Evolutionary conservation across 1,140 invertebrate genomes (phyloP).

Genomic region (Euura saliciscinereae): DNA sequence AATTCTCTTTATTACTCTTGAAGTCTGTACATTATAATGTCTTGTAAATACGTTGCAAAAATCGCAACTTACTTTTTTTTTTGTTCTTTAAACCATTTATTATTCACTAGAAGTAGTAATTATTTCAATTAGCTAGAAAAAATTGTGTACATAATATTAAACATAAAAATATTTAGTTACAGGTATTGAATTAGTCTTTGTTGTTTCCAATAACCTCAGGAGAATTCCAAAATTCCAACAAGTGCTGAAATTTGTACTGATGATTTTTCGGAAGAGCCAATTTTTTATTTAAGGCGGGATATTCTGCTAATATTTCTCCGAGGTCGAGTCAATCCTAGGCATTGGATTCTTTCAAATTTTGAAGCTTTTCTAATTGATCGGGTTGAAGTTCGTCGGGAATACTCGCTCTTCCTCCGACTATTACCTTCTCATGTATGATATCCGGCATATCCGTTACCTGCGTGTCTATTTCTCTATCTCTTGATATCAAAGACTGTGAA

Average conservation of each 20-base stretch:
- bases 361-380: constrained; percentile 81
- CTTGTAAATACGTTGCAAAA: constrained; percentile 51
- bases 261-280: constrained; percentile 55
- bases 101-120: constrained; percentile 22
- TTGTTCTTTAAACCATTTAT: constrained; percentile 17
- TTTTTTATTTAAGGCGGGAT: constrained; percentile 49
- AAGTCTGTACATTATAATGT: constrained; percentile 50
- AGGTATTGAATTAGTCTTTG: constrained; percentile 31
- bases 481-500: constrained; percentile 58
- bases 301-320: constrained; percentile 41
- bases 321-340: constrained; percentile 68
- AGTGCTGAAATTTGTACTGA: constrained; percentile 52
- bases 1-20: constrained; percentile 51
- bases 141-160: constrained; percentile 47
- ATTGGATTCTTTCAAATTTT: constrained; percentile 87
- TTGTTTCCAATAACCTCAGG: constrained; percentile 45
- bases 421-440: constrained; percentile 65
- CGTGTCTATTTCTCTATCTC: constrained; percentile 41
- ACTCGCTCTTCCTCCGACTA: constrained; percentile 74
- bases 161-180: constrained; percentile 41
- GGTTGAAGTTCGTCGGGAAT: constrained; percentile 87
- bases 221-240: constrained; percentile 55
- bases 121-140: constrained; percentile 40
- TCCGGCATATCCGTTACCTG: constrained; percentile 34
- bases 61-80: constrained; percentile 34